Evolutionary conservation across 2,888 invertebrate genomes (phyloP).

Genomic region (Macaria notata): DNA sequence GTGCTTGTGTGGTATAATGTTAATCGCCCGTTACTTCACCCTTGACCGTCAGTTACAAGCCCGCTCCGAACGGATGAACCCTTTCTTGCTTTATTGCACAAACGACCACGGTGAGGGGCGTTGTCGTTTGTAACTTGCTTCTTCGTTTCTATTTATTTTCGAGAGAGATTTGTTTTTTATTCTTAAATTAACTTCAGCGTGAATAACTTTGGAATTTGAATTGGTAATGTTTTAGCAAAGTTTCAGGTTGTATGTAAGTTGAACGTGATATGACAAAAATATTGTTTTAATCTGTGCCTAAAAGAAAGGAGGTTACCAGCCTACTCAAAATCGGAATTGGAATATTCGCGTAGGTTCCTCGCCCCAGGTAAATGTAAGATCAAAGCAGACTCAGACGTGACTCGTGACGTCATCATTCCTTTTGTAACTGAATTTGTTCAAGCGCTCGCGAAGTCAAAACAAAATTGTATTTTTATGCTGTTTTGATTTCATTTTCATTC

Average conservation of each 20-base stretch:
- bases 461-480: slow-evolving; percentile 17
- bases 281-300: no score
- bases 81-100: slow-evolving; percentile 14
- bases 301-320: slow-evolving; percentile 1
- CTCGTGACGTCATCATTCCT: slow-evolving; percentile 11
- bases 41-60: slow-evolving; percentile 20
- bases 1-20: slow-evolving; percentile 19
- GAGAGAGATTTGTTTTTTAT: not conserved
- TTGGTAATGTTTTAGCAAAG: no score
- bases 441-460: slow-evolving; percentile 15
- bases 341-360: slow-evolving; percentile 10
- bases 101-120: slow-evolving; percentile 2
- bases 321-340: slow-evolving; percentile 7
- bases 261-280: no score
- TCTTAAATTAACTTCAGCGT: no score
- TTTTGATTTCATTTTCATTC: slow-evolving; percentile 22
- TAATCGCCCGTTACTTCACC: slow-evolving; percentile 22
- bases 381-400: slow-evolving; percentile 15
- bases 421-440: slow-evolving; percentile 17
- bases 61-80: slow-evolving; percentile 2
- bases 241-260: no score
- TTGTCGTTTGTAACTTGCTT: no score
- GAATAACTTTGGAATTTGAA: no score
- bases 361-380: slow-evolving; percentile 17
- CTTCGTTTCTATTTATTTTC: no score